Conservation (phyloP, 2,888 invertebrate genomes). For the Lochmaea crataegi region DNA sequence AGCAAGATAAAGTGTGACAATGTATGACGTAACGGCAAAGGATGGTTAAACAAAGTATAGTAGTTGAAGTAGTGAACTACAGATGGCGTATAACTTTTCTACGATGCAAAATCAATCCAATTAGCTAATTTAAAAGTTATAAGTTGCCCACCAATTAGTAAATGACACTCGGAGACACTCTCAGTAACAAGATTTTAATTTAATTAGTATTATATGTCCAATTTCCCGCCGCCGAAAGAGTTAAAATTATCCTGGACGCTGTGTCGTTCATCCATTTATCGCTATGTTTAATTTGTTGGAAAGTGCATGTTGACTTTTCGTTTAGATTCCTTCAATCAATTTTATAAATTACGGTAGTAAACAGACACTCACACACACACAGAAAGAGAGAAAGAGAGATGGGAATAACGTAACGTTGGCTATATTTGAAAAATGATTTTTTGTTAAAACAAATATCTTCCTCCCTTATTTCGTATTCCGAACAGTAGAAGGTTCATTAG, state of each 20-base stretch:
- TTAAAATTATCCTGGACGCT: not conserved
- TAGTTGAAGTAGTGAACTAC: too few species aligned
- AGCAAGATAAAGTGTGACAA: too few species aligned
- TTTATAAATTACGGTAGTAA: too few species aligned
- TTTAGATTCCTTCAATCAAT: not conserved
- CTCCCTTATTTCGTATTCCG: conserved; percentile 19
- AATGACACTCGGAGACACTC: not conserved
- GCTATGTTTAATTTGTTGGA: not conserved
- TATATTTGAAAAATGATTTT: not conserved
- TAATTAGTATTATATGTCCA: too few species aligned
- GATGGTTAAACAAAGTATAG: too few species aligned
- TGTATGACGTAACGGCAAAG: too few species aligned
- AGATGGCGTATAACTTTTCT: not conserved
- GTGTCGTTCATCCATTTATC: not conserved
- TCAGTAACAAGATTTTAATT: not conserved
- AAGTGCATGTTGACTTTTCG: not conserved
- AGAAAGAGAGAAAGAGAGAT: too few species aligned
- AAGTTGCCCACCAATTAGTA: too few species aligned
- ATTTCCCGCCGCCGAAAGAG: not conserved
- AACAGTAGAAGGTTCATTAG: conserved; percentile 19
- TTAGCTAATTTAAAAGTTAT: too few species aligned
- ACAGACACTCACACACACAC: too few species aligned
- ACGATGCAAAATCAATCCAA: not conserved
- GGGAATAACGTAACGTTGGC: too few species aligned
- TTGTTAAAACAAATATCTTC: not conserved